Evolutionary conservation across 2,113 vertebrate species (phyloP).

Genomic region (Cebus imitator): DNA sequence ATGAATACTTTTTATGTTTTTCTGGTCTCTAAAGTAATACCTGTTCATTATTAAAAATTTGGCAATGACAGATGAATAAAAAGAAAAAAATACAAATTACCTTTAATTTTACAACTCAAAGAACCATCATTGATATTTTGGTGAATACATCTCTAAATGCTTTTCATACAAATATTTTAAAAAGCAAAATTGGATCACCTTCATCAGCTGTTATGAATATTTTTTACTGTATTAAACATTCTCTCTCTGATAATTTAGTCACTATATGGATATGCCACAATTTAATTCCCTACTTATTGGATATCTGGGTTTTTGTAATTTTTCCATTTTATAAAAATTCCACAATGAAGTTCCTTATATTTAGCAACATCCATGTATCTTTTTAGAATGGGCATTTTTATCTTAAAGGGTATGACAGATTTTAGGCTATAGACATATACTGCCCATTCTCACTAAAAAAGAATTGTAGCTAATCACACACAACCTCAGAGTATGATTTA

Average conservation of each 20-base stretch:
- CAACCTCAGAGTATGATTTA: neutral
- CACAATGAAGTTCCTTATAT: neutral
- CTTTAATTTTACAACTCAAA: neutral
- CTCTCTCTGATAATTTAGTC: neutral
- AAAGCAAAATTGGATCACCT: neutral
- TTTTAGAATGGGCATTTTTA: neutral
- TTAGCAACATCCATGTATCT: neutral
- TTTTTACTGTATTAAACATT: neutral
- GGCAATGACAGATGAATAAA: neutral
- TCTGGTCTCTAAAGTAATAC: neutral
- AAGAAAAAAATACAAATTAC: neutral
- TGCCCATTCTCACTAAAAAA: neutral
- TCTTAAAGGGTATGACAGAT: neutral
- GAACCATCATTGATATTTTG: neutral
- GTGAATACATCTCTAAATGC: neutral
- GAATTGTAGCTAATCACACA: neutral
- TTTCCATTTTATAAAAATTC: neutral
- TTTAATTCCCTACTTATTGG: neutral
- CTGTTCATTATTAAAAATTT: neutral
- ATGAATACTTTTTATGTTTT: neutral
- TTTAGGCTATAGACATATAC: neutral
- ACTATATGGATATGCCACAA: neutral
- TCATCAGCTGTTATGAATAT: neutral
- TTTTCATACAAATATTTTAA: neutral
- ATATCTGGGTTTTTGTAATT: neutral